Base-by-base conservation (phyloP, 2,113 vertebrate species). In the Heterocephalus glaber region DNA sequence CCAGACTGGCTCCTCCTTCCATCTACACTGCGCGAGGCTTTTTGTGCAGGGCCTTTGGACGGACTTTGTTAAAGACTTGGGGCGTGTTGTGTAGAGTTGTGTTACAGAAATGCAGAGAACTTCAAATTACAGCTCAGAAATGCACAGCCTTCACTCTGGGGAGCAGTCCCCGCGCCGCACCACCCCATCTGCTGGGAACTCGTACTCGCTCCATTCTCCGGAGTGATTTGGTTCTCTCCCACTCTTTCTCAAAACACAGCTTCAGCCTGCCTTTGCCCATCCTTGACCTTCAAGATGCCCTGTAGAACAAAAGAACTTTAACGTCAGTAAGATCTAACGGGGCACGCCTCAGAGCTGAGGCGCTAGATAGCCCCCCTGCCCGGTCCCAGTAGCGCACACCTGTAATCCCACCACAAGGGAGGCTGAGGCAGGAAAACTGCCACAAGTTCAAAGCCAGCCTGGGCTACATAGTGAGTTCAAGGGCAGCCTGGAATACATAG, bases 61-160 rank as follows among this genome's bases (percentile, higher is more conserved):
- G 38, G 70, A 79, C 33, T 79, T 84, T 30, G 90, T 2, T 56
- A 8, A 66, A 54, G 30, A 74, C 17, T 2, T 68, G n/a, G 24
- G 61, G 52, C 63, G 41, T 28, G 33, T 4, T 28, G 2, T 84
- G 35, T 74, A 10, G 41, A 60, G 16, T 24, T 35, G 44, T 2
- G 7, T n/a, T n/a, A 44, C 26, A 88, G 76, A 84, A 90, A 81
- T 30, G 35, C 72, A 66, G 74, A 81, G 56, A 72, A 54, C 38
- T 82, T 76, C 82, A 84, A 63, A 63, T 90, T 47, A 52, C 20
- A 13, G 72, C 74, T n/a, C 77, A 88, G 86, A 49, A 4, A 74
- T 49, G 61, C 26, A 49, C 16, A 47, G 4, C n/a, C 35, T 28
- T 12, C 13, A 4, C 24, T 19, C 47, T 26, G 14, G 2, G 22